Evolutionary conservation across 2,113 vertebrate species (phyloP).

Genomic region (Tupaia tana): DNA sequence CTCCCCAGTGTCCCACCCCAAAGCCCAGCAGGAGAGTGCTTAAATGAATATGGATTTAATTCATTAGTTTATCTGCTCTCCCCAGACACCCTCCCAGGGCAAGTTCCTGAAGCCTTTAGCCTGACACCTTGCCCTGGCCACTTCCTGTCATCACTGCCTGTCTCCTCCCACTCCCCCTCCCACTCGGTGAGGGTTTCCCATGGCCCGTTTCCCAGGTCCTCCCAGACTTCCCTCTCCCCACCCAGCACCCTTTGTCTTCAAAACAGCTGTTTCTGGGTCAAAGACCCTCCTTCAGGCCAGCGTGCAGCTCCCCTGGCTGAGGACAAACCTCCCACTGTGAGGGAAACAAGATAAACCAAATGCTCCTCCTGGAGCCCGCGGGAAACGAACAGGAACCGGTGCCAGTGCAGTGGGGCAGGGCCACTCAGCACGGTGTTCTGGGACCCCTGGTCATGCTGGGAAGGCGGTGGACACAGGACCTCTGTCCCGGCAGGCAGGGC

Average conservation of each 20-base stretch:
- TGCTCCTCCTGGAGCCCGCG: background rate
- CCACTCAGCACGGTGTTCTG: background rate
- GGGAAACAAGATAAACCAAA: background rate
- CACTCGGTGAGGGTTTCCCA: slow-evolving; percentile 63
- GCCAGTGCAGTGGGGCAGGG: background rate
- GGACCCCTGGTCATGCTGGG: background rate
- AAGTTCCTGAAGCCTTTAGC: background rate
- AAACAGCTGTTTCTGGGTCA: slow-evolving; percentile 70
- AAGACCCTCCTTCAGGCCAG: background rate
- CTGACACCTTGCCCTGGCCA: background rate
- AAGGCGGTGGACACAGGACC: background rate
- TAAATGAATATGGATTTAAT: slow-evolving; percentile 44
- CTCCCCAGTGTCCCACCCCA: background rate
- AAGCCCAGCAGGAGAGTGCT: background rate
- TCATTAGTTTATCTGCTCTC: slow-evolving; percentile 24
- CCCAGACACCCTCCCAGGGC: background rate
- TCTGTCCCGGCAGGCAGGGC: background rate
- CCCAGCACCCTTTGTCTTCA: slow-evolving; percentile 66
- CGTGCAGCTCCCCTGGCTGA: background rate
- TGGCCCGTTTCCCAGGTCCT: slow-evolving; percentile 50
- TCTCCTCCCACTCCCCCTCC: background rate
- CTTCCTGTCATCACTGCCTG: background rate
- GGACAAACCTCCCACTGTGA: background rate
- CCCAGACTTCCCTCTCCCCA: slow-evolving; percentile 46
- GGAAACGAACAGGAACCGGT: no score